phyloP scores from a whole-genome alignment of 2,113 vertebrate genomes.

The Chlorodrepanis virens region DNA sequence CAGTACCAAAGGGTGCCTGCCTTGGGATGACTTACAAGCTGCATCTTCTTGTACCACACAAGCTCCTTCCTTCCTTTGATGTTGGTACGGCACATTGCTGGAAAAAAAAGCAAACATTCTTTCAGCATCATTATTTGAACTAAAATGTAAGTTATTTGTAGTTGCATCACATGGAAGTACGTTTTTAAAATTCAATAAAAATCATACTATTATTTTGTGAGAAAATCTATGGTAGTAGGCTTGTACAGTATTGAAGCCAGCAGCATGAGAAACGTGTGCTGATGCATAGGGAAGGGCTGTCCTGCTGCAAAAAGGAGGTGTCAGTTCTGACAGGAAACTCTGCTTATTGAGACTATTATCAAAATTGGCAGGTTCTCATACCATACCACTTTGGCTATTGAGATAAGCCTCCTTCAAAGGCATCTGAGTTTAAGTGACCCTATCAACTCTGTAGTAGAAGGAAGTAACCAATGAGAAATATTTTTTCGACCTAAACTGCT shows the following conservation, averaged over 20 bases:
- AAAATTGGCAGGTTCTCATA: neutral
- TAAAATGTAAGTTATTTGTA: neutral
- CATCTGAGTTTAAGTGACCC: neutral
- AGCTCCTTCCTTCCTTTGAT: neutral
- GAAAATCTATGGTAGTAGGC: neutral
- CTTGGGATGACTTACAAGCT: neutral
- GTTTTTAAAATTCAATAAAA: neutral
- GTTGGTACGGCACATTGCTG: neutral
- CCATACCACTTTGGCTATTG: neutral
- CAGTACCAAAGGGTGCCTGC: neutral
- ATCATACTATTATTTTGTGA: neutral
- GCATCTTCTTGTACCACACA: neutral
- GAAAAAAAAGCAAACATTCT: neutral
- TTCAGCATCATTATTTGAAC: neutral
- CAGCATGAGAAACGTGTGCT: neutral
- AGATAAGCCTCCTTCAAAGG: neutral
- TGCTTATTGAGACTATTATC: neutral
- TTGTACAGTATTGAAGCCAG: neutral
- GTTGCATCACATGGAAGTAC: neutral
- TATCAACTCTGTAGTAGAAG: neutral
- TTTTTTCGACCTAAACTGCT: neutral
- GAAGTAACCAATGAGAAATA: neutral
- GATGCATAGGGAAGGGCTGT: neutral
- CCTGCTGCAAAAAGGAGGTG: neutral
- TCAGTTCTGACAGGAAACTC: neutral